These are phyloP conservation scores for Anser cygnoides DNA, from an alignment of 2,113 vertebrate species.

Conservation along the genomic window DNA sequence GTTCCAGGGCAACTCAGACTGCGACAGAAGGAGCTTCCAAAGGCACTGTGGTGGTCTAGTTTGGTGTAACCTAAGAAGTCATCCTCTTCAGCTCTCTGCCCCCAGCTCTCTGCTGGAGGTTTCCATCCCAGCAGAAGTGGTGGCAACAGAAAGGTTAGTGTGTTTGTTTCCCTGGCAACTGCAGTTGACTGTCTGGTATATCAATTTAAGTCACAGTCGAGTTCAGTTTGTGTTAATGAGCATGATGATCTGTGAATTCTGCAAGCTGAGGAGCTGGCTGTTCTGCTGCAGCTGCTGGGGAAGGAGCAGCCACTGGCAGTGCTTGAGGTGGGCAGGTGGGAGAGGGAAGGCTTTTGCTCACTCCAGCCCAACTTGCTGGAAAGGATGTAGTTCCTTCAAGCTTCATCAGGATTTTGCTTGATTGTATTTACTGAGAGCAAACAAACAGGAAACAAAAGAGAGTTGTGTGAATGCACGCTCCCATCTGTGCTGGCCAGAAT, in stretches of 20 bases:
- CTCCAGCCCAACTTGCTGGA: not conserved
- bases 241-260: constrained; percentile 47
- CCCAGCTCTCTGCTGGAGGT: not conserved
- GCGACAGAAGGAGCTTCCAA: constrained; percentile 43
- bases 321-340: not conserved
- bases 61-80: constrained; percentile 48
- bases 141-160: constrained; percentile 23
- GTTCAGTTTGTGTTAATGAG: constrained; percentile 51
- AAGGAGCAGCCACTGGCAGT: not conserved
- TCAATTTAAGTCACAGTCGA: constrained; percentile 29
- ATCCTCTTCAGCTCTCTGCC: not conserved
- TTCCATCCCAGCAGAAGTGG: constrained; percentile 35
- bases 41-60: constrained; percentile 34
- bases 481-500: not conserved
- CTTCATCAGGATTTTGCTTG: not conserved
- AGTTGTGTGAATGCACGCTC: not conserved
- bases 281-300: not conserved
- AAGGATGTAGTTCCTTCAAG: not conserved
- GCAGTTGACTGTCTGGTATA: constrained; percentile 52
- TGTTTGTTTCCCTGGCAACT: constrained; percentile 69
- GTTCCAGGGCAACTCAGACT: constrained; percentile 36
- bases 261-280: not conserved
- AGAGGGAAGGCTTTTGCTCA: not conserved
- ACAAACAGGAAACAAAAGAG: not conserved
- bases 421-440: not conserved